Base-by-base conservation (phyloP, 2,797 vertebrate genomes). In the Masticophis lateralis region DNA sequence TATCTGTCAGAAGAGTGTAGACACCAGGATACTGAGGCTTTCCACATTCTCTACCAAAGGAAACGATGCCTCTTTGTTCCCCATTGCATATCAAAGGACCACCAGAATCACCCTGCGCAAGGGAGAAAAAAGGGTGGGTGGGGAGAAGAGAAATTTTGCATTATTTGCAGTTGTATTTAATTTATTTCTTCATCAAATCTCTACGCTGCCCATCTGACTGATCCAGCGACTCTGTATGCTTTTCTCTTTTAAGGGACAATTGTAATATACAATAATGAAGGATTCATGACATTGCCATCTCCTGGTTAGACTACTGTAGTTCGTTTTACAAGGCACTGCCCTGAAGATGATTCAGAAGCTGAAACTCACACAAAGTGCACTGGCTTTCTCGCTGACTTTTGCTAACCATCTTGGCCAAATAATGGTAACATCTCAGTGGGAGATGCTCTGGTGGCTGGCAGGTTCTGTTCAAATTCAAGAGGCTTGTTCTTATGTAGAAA, bases 71-170 rank as follows among this genome's bases (percentile, higher is more conserved):
- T 94, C 22, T 96, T 91, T 97, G 92, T 43, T 2, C 2, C 0
- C 93, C 87, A 0, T 95, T 32, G 9, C 98, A 98, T n/a, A 96
- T 94, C 93, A 98, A 92, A 92, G 97, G 98, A 90, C 97, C 96
- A 0, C 98, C 98, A 37, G 98, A 98, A 92, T 98, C 97, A n/a
- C 98, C 97, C 97, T 98, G 89, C 18, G 8, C 37, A 83, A 83
- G 28, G 25, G 14, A 59, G 16, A 51, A 57, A 83, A 18, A 12
- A 25, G n/a, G 5, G 25, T 93, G 83, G 27, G 32, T 2, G 1
- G 6, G 32, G 32, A 11, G 4, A 3, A 4, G 90, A 88, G 8
- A 92, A 11, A 20, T 0, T 32, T 2, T 4, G 79, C 2, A 69
- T 91, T n/a, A 87, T 83, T 51, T n/a, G 53, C 1, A 53, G 92